phyloP scores from a whole-genome alignment of 2,113 vertebrate genomes.

The Lepidothrix coronata region DNA sequence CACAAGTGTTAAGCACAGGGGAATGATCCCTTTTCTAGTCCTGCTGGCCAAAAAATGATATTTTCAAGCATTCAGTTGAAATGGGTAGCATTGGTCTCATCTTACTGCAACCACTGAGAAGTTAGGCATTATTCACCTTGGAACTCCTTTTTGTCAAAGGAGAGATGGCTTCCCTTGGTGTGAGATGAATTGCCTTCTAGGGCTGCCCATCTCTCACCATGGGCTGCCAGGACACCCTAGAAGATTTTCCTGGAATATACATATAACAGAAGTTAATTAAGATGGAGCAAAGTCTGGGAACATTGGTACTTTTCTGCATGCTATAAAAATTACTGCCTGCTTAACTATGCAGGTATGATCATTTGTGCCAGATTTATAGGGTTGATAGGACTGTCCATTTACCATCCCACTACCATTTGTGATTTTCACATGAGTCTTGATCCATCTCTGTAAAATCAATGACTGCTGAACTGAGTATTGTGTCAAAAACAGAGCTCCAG shows the following conservation, averaged over 20 bases:
- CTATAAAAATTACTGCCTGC: not conserved
- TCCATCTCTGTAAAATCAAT: not conserved
- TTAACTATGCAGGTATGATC: not conserved
- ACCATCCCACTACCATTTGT: not conserved
- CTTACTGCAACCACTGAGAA: not conserved
- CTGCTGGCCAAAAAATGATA: not conserved
- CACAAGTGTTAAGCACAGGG: rapidly evolving
- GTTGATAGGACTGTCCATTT: not conserved
- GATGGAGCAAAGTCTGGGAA: not conserved
- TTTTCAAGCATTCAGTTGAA: not conserved
- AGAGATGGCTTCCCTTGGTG: not conserved
- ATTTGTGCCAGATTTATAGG: not conserved
- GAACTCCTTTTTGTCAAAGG: not conserved
- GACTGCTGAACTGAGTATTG: not conserved
- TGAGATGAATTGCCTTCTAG: not conserved
- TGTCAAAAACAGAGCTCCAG: not conserved
- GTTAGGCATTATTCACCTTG: not conserved
- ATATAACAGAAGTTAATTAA: not conserved
- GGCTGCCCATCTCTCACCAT: not conserved
- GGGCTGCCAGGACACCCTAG: not conserved
- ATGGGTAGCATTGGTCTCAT: not conserved
- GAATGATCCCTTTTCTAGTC: not conserved
- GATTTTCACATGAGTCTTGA: not conserved
- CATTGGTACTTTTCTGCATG: not conserved
- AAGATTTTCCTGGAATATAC: not conserved